Evolutionary conservation across 1,140 invertebrate species (phyloP), one percentile per base, ranked within the genome.

Genomic region (Harlomillsia oculata): DNA sequence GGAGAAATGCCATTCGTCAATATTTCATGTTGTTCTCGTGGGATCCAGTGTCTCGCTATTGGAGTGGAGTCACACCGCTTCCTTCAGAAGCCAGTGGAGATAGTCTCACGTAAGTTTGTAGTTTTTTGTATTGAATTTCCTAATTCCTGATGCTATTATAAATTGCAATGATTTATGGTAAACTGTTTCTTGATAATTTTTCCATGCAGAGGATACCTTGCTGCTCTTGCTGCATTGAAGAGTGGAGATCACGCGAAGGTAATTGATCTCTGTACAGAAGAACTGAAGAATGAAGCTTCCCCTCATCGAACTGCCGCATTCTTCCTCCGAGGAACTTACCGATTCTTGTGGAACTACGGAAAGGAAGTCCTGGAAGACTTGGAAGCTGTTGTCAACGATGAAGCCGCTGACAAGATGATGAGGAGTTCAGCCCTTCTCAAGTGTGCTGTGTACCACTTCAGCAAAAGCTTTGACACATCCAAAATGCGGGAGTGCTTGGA

Each of bases 381-480:
- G 20, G 37, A 53, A 30, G 18, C 3, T 18, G 23, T 34, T 26
- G 18, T 46, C 20, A 34, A 37, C 8, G 18, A 6, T 14, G 11
- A 30, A 30, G 23, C 39, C 26, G 11, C 32, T 37, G 1, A 50
- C 21, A 26, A 50, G 48, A 36, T 50, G 40, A 21, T 54, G 44
- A 56, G 44, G 34, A 57, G 55, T 21, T 50, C 23, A 9, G 55
- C 55, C 3, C 23, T 32, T 9, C 37, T 57, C 8, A 57, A 57
- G 25, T 16, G 3, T 11, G 55, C 46, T n/a, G 1, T 57, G 36
- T 41, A 16, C 20, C 37, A 41, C 36, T 25, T 9, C 5, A 20
- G 25, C 44, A 32, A 39, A 2, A 46, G 37, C 20, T 28, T 13
- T n/a, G 16, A 49, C 5, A 29, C 18, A 14, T 16, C 18, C 9